Evolutionary conservation across 2,888 invertebrate genomes (phyloP).

Genomic region (Agonopterix heracliana): DNA sequence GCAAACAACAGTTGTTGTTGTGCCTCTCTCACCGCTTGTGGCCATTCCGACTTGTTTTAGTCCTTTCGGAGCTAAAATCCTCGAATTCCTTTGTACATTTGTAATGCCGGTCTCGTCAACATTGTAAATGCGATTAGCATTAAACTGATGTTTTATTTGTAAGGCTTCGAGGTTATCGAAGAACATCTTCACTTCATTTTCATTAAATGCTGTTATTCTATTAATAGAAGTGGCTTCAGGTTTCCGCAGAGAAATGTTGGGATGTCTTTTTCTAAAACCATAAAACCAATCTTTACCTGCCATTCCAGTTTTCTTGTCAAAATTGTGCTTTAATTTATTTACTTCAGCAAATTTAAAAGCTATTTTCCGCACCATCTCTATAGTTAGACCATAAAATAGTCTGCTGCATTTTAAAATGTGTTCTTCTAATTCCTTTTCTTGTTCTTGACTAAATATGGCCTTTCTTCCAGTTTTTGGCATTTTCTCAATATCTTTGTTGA

Average conservation of each 20-base stretch:
- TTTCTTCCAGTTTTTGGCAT: no score
- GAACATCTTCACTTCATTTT: conserved; percentile 1
- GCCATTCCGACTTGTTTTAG: conserved; percentile 17
- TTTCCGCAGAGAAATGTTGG: conserved; percentile 10
- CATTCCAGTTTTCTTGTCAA: conserved; percentile 3
- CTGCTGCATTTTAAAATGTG: no score
- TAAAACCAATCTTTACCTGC: conserved; percentile 15
- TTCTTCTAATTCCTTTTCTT: no score
- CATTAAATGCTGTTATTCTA: conserved; percentile 14
- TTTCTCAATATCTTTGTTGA: no score
- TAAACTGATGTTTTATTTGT: conserved; percentile 9
- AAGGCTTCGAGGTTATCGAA: neutral
- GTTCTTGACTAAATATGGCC: no score
- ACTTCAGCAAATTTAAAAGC: conserved; percentile 10
- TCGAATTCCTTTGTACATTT: conserved; percentile 11
- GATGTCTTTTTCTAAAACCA: conserved; percentile 12
- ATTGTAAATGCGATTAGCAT: conserved; percentile 10
- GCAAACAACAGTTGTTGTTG: conserved; percentile 12
- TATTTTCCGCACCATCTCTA: conserved; percentile 2
- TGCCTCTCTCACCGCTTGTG: conserved; percentile 18
- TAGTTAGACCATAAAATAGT: conserved; percentile 10
- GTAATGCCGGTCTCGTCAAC: conserved; percentile 15
- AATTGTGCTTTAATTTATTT: conserved; percentile 7
- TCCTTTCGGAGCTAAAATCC: conserved; percentile 12
- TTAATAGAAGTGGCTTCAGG: conserved; percentile 13